Base-by-base conservation (phyloP, 2,888 invertebrate genomes). In the Eupithecia insigniata region DNA sequence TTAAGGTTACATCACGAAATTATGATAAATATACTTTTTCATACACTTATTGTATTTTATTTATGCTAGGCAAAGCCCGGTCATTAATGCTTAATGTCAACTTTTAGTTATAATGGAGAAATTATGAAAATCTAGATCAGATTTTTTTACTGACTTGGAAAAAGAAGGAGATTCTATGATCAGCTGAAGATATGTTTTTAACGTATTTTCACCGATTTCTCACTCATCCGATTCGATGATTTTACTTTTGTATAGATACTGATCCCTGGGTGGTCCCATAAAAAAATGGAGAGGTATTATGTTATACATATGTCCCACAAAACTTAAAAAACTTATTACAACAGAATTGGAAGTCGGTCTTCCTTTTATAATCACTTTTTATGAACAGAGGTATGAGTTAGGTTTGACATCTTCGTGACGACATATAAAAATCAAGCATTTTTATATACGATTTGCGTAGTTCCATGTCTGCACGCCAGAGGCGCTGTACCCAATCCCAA, bases 1-100 rank as follows among this genome's bases (percentile, higher is more conserved):
- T 30, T 18, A 28, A 28, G 58, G 5, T 60, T 60, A 18, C 28
- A 60, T 60, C 60, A 18, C 60, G 18, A 60, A 58, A 60, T 60
- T 60, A 60, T 60, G 60, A 30, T 30, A 30, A 60, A 60, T 30
- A 60, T 60, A 60, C 16, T 30, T 60, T 18, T 60, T 30, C 7
- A 30, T 30, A 30, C 18, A 60, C 28, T 26, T 60, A 30, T 18
- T 18, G 30, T 16, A 18, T 60, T 30, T 60, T 60, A 30, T 60
- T 60, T 18, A 60, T 8, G 22, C 46, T 51, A 8, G 55, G 14
- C 26, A 12, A 2, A 14, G 5, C 55, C 12, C 26, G 26, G n/a
- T 10, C 43, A n/a, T 8, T 43, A 43, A 7, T 7, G 43, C n/a
- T 43, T 1, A 51, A 6, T 51, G 10, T 43, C 6, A 16, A 36